Conservation (phyloP, 1,140 invertebrate genomes). For the Drosophila pruinosa region DNA sequence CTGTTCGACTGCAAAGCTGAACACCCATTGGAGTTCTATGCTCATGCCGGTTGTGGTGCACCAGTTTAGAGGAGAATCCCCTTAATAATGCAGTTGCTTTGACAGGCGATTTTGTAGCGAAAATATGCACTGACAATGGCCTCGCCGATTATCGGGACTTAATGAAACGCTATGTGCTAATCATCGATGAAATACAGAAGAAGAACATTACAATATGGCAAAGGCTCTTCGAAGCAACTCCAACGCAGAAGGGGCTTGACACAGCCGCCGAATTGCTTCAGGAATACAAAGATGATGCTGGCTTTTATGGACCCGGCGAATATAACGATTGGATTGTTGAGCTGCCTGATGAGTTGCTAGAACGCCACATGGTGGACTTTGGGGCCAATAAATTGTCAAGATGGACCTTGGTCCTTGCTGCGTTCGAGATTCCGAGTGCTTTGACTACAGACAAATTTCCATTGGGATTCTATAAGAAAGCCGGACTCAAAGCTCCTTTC, state of each 20-base stretch:
- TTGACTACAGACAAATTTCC: constrained; percentile 48
- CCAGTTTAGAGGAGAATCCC: constrained; percentile 20
- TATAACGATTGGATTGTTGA: constrained; percentile 74
- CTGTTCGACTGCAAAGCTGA: constrained; percentile 61
- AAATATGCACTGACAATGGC: constrained; percentile 28
- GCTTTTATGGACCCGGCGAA: constrained; percentile 57
- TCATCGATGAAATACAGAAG: constrained; percentile 46
- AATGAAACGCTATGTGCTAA: constrained; percentile 58
- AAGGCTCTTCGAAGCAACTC: constrained; percentile 50
- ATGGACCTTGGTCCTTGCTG: constrained; percentile 68
- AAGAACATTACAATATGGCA: constrained; percentile 56
- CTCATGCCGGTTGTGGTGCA: constrained; percentile 64
- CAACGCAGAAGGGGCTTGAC: constrained; percentile 22
- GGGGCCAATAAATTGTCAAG: constrained; percentile 60
- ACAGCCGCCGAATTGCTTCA: constrained; percentile 60
- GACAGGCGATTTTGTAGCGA: constrained; percentile 51
- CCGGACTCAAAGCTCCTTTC: constrained; percentile 65
- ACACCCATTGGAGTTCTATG: constrained; percentile 66
- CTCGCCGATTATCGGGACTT: constrained; percentile 50
- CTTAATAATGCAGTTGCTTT: constrained; percentile 33
- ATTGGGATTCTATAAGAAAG: constrained; percentile 63
- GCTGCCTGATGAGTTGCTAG: constrained; percentile 64
- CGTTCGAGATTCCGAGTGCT: constrained; percentile 67
- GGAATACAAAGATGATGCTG: constrained; percentile 61
- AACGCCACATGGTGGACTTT: constrained; percentile 64